Evolutionary conservation across 2,797 vertebrate species (phyloP).

Genomic region (Anomalospiza imberbis): DNA sequence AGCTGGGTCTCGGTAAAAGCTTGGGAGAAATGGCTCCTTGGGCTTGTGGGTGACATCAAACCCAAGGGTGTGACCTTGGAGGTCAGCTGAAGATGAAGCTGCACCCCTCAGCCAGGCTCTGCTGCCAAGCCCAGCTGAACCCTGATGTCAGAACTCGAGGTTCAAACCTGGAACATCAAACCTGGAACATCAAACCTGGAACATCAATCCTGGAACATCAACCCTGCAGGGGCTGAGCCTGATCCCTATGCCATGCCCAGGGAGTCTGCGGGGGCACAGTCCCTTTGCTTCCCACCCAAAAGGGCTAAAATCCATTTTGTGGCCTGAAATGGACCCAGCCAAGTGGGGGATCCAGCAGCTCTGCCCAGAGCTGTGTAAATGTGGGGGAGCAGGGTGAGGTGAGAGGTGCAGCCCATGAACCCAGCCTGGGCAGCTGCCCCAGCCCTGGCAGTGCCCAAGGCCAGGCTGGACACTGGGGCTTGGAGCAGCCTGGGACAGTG

Average conservation of each 20-base stretch:
- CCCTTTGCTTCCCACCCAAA: background rate
- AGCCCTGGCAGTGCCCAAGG: background rate
- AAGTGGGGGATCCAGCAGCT: background rate
- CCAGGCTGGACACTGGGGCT: background rate
- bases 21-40: background rate
- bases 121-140: background rate
- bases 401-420: background rate
- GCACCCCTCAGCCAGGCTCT: background rate
- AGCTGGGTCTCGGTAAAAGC: background rate
- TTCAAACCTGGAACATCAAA: background rate
- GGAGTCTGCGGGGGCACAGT: background rate
- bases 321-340: background rate
- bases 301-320: background rate
- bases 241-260: background rate
- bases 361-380: background rate
- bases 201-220: background rate
- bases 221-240: background rate
- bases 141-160: fast-evolving
- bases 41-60: background rate
- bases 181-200: background rate
- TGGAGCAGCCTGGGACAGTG: background rate
- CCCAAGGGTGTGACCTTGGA: background rate
- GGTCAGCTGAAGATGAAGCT: background rate
- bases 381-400: background rate
- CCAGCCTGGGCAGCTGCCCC: background rate